Conservation (phyloP, 2,797 vertebrate genomes). For the Remorina albescens region DNA sequence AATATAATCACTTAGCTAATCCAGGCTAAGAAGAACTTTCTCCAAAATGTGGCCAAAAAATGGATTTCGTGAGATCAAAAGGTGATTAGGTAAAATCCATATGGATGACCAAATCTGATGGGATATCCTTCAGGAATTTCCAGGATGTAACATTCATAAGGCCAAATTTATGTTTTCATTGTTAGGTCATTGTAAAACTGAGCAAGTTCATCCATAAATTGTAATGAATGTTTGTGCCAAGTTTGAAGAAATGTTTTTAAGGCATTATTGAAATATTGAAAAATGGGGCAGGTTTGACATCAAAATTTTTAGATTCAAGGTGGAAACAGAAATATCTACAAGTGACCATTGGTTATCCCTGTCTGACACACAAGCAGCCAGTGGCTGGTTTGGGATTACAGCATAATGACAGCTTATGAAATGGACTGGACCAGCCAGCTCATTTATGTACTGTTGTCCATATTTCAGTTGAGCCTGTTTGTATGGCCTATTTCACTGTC, state of each 20-base stretch:
- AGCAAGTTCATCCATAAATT: neutral
- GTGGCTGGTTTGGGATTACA: constrained; percentile 63
- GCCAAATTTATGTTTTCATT: neutral
- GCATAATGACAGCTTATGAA: constrained; percentile 67
- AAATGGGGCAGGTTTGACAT: constrained; percentile 50
- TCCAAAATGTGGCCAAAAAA: too few species aligned
- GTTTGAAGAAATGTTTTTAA: too few species aligned
- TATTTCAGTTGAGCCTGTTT: constrained; percentile 70
- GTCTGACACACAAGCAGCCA: constrained; percentile 58
- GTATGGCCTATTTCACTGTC: constrained; percentile 79
- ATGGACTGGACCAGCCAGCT: constrained; percentile 58
- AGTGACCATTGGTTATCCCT: constrained; percentile 56
- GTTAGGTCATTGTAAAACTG: neutral
- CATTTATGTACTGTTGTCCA: constrained; percentile 62
- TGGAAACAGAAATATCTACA: constrained; percentile 59
- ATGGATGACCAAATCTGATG: too few species aligned
- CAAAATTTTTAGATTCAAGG: constrained; percentile 21
- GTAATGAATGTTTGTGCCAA: neutral
- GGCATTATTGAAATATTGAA: neutral
- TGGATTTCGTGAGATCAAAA: too few species aligned
- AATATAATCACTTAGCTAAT: neutral
- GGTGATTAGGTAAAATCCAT: too few species aligned
- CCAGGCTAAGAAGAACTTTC: neutral
- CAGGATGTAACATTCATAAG: too few species aligned
- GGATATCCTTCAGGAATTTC: too few species aligned